These are phyloP conservation scores for Plumapathes pennacea DNA, from an alignment of 92 coral and sea anemone species.

Conservation along the genomic window DNA sequence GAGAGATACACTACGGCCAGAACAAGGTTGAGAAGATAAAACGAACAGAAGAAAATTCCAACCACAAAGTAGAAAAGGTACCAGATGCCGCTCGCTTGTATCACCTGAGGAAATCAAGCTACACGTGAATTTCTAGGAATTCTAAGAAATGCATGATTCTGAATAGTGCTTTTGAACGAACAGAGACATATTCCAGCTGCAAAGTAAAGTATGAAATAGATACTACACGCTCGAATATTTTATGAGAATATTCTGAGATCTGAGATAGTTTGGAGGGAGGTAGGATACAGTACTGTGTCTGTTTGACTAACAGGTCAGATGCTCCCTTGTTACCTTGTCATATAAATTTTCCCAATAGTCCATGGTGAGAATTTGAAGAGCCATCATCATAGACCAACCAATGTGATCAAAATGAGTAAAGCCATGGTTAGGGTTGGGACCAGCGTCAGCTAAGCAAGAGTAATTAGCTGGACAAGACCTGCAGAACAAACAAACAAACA, in stretches of 20 bases:
- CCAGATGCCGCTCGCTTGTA: slow-evolving; percentile 77
- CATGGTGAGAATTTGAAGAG: slow-evolving; percentile 85
- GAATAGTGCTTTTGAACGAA: too few species aligned
- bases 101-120: too few species aligned
- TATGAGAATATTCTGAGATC: too few species aligned
- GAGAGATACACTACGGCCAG: slow-evolving; percentile 91
- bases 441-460: slow-evolving; percentile 61
- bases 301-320: not conserved
- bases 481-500: too few species aligned
- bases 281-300: too few species aligned
- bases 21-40: slow-evolving; percentile 86
- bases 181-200: too few species aligned
- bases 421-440: slow-evolving; percentile 81
- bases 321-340: slow-evolving; percentile 45
- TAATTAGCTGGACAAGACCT: slow-evolving; percentile 74
- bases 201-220: too few species aligned
- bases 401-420: slow-evolving; percentile 82
- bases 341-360: slow-evolving; percentile 88
- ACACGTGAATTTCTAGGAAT: too few species aligned
- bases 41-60: slow-evolving; percentile 85
- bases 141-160: too few species aligned
- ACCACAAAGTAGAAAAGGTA: slow-evolving; percentile 75
- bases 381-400: slow-evolving; percentile 84
- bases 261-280: too few species aligned
- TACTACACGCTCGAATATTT: not conserved